Evolutionary conservation across 2,797 vertebrate species (phyloP).

Genomic region (Onychomys leucogaster): DNA sequence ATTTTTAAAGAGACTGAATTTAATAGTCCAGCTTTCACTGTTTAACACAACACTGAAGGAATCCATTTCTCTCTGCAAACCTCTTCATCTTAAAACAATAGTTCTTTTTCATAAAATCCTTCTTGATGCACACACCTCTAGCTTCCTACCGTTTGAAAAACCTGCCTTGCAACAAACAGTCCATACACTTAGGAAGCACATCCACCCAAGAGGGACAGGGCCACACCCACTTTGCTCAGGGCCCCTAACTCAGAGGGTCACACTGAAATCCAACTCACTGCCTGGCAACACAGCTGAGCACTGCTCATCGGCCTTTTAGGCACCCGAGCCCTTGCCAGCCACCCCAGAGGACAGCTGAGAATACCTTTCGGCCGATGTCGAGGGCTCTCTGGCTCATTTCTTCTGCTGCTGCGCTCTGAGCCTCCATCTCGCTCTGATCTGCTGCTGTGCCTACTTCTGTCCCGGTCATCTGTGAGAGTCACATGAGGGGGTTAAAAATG

Average conservation of each 20-base stretch:
- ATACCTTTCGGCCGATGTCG: conserved; percentile 94
- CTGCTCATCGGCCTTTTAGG: neutral
- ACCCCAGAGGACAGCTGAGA: neutral
- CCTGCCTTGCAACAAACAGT: neutral
- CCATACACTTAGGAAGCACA: neutral
- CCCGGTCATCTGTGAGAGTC: conserved; percentile 90
- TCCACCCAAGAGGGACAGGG: neutral
- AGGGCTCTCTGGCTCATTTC: conserved; percentile 93
- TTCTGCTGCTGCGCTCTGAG: conserved; percentile 93
- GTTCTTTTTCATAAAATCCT: conserved; percentile 18
- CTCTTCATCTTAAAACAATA: neutral
- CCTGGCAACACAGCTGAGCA: neutral
- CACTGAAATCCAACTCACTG: neutral
- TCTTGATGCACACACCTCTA: neutral
- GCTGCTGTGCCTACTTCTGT: conserved; percentile 88
- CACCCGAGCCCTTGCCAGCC: rapidly evolving
- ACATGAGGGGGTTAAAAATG: neutral
- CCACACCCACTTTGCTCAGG: neutral
- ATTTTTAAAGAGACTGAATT: neutral
- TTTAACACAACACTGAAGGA: conserved; percentile 13
- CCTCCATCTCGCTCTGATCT: conserved; percentile 92
- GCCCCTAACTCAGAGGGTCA: neutral
- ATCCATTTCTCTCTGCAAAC: conserved; percentile 36
- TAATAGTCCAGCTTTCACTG: conserved; percentile 6
- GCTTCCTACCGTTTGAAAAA: conserved; percentile 19